Percentiles rank a stretch among this genome's conserved stretches.
Evolutionary conservation across 1,140 invertebrate genomes (phyloP).

Genomic region (Brachionus paranguensis): DNA sequence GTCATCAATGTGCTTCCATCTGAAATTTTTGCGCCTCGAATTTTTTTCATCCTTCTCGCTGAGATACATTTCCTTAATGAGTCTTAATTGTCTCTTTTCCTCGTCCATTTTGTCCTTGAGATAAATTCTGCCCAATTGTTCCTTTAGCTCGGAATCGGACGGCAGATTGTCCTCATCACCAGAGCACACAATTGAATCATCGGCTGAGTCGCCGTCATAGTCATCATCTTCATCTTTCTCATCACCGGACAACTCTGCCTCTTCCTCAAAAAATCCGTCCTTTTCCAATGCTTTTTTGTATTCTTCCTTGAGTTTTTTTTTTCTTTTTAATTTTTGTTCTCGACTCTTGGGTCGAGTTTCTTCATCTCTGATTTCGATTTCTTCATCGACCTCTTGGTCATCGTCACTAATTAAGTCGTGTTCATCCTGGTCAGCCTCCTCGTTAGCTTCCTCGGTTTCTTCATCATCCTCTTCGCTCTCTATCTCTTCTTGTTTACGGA

Average conservation of each 20-base stretch:
- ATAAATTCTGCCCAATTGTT: slow-evolving; percentile 26
- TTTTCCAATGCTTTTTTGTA: slow-evolving; percentile 23
- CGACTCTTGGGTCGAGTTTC: not conserved
- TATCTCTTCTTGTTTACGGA: not conserved
- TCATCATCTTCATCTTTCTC: slow-evolving; percentile 20
- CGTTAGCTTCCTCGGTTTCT: not conserved
- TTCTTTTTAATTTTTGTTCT: not conserved
- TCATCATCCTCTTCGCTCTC: not conserved
- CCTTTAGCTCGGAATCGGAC: slow-evolving; percentile 14
- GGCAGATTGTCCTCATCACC: slow-evolving; percentile 26
- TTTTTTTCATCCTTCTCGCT: not conserved
- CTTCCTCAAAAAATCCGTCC: slow-evolving; percentile 32
- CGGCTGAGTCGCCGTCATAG: not conserved
- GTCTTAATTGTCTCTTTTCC: slow-evolving; percentile 17
- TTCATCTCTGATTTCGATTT: not conserved
- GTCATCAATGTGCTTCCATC: slow-evolving; percentile 36
- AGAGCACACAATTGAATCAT: slow-evolving; percentile 18
- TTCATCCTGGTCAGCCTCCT: not conserved
- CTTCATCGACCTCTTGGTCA: slow-evolving; percentile 11
- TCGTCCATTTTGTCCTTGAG: slow-evolving; percentile 36
- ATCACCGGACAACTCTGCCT: slow-evolving; percentile 24
- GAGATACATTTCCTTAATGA: slow-evolving; percentile 34
- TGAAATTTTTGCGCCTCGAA: slow-evolving; percentile 17
- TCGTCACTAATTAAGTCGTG: not conserved
- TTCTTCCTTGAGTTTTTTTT: not conserved